Base-by-base conservation (phyloP, 2,113 vertebrate species). In the Bucco capensis region DNA sequence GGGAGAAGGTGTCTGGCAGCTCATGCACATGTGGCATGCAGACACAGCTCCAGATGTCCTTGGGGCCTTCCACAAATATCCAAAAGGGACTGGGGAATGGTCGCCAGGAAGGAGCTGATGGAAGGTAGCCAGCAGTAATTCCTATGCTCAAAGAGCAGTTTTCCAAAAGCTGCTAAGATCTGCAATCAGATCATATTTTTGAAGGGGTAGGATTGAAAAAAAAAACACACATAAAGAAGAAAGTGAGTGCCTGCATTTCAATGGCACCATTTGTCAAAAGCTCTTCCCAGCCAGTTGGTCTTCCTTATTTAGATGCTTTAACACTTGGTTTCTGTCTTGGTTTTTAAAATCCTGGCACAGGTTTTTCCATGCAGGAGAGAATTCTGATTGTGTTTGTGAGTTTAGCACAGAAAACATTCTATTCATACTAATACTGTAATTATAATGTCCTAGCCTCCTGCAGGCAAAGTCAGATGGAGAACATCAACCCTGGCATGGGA, bases 31-130 rank as follows among this genome's bases (percentile, higher is more conserved):
- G 86, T 96, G 93, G 95, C 0, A 3, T 7, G 56, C 90, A 96
- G 94, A 96, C 88, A 78, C 11, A 1, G 84, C 64, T 84, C 89
- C 94, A 96, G 92, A 96, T 78, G 83, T 86, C 95, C 89, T 69
- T 19, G 5, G 75, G 87, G 83, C 90, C 92, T 86, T 75, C 87
- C 91, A 83, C 85, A 73, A 91, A 92, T 31, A 85, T 72, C 93
- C 95, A 87, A 37, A 66, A 95, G 91, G 87, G 93, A 91, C 71
- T 17, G 37, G 66, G 71, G 54, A 87, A 86, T 10, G 71, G 90
- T 78, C 25, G 22, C 88, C 93, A 93, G 69, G 90, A 91, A 92
- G 90, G 69, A 93, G 94, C 80, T 14, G 81, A 87, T 83, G 92
- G 93, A 93, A 95, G 46, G 83, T 60, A 77, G 81, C 85, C 95